Base-by-base conservation (phyloP, 2,113 vertebrate genomes). In the Ophthalmolycus amberensis region DNA sequence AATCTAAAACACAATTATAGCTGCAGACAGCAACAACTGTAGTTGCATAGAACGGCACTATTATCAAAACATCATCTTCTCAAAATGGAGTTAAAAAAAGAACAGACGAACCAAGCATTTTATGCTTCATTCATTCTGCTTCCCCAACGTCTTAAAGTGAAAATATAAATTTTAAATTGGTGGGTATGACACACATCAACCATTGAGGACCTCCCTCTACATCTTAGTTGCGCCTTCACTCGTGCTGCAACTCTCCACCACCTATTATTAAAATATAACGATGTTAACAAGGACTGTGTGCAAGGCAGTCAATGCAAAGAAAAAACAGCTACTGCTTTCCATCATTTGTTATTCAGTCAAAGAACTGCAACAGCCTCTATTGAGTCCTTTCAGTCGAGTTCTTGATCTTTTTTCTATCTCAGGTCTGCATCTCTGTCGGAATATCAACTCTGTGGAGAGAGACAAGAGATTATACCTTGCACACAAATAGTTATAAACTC, bases 341-440 rank as follows among this genome's bases (percentile, higher is more conserved):
- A 52, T 79, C 9, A 27, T 56, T 8, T 48, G 38, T 69, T 74
- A 38, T 62, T 65, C 65, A 59, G 56, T 67, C 64, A 79, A 38
- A 72, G 54, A 20, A 77, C 46, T 77, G 82, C 85, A 68, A 16
- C 48, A 75, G 40, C 34, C 14, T 71, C 27, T 22, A 34, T 4
- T 66, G 15, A 80, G 65, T 82, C 69, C 71, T 76, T 83, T 63
- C 32, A 70, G 34, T 22, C 8, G 12, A 71, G 14, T 11, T 46
- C 42, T 38, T 52, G 2, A 48, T 72, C 44, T 64, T 44, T 54
- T 32, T 74, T 42, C 15, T 5, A 4, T 71, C 54, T 93, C 86
- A 90, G 77, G 85, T 86, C 77, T 90, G 85, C 42, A 75, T 63
- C 44, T 85, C 87, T 58, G 79, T 79, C 59, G 85, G 85, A 52